Base-by-base conservation (phyloP, 2,888 invertebrate species). In the Cataglyphis rosenhaueri region DNA sequence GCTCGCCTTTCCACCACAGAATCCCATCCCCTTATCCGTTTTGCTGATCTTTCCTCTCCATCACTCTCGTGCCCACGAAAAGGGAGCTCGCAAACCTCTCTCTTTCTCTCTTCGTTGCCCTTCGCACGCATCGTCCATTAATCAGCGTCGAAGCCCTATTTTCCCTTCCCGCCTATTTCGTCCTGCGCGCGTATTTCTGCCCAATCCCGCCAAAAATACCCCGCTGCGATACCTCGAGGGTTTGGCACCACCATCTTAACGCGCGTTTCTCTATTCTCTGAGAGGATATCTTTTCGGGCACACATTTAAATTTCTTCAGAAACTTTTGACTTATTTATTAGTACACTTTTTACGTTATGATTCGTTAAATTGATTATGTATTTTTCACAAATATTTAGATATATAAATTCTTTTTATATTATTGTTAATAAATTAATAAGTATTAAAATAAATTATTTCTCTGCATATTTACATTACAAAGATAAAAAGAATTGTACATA, bases 111-210 rank as follows among this genome's bases (percentile, higher is more conserved):
- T 5, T 52, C 21, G 48, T 64, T 32, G 64, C 79, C 8, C 15
- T 35, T 35, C 57, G 41, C 66, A 68, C 35, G 32, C 18, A 38
- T 61, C 81, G 76, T 81, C 62, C 87, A 91, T 92, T 91, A 91
- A 92, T 92, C 91, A 91, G 87, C 86, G 79, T 88, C 86, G 74
- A 81, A 81, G 88, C 87, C 88, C 90, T 91, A 90, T 92, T 91
- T 90, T 83, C 84, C 71, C 87, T 85, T 86, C 73, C 86, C 87
- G 88, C 90, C 88, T 74, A 84, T 85, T 81, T 62, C 81, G 74
- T 84, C 83, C 83, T 82, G 68, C 18, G 38, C 44, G 81, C 82
- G 74, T 6, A 44, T n/a, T 83, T 86, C 82, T 85, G 68, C 71
- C 71, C 82, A 29, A 55, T 35, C 21, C 15, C 84, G 84, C 83